phyloP scores from a whole-genome alignment of 2,888 invertebrate genomes.

The Julus scandinavius region DNA sequence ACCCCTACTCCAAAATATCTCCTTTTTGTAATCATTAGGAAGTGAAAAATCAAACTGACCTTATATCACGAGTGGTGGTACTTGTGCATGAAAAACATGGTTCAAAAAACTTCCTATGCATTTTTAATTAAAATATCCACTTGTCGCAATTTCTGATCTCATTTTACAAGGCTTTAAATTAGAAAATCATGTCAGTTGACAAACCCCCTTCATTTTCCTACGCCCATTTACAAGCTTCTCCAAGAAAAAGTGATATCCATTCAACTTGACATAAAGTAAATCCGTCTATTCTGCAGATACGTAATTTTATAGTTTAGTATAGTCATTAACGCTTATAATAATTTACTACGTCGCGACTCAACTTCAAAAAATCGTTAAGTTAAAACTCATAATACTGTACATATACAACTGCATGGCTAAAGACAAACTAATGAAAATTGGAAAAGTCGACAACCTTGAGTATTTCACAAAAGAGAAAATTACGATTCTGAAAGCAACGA shows the following conservation, averaged over 20 bases:
- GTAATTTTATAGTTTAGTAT: no score
- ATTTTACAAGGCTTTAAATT: neutral
- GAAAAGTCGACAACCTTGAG: constrained; percentile 4
- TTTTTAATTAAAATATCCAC: neutral
- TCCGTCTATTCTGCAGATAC: no score
- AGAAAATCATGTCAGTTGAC: neutral
- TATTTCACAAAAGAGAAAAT: neutral
- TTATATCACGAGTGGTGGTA: neutral
- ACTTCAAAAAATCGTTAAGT: neutral
- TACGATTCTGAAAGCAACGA: neutral
- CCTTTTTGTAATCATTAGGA: neutral
- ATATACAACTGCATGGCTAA: neutral
- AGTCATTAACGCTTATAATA: no score
- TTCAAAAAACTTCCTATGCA: neutral
- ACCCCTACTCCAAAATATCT: neutral
- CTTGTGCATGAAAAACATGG: constrained; percentile 14
- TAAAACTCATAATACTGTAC: neutral
- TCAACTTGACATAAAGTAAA: no score
- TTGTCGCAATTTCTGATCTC: neutral
- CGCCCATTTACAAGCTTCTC: no score
- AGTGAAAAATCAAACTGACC: neutral
- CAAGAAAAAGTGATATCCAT: no score
- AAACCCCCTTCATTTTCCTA: neutral
- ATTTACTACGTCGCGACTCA: neutral
- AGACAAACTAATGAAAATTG: neutral